Base-by-base conservation (phyloP, 2,113 vertebrate genomes). In the Oceanites oceanicus region DNA sequence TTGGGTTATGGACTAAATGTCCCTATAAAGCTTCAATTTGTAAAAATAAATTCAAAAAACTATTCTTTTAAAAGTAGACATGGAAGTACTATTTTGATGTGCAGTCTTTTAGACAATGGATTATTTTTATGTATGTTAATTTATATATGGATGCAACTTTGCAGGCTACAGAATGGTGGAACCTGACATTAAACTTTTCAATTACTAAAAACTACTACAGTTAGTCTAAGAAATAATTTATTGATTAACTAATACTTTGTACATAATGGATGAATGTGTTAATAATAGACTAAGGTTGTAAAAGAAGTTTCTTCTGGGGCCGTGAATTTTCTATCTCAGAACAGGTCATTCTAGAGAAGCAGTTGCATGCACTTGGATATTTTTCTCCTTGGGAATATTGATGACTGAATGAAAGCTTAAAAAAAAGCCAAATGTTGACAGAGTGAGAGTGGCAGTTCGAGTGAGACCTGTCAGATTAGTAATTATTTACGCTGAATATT, bases 391-490 rank as follows among this genome's bases (percentile, higher is more conserved):
- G 79, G 47, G 52, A 78, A 26, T 82, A 65, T 88, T 75, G 10
- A 34, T 83, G 38, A 20, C 53, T 84, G 49, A 91, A 53, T 30
- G 87, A 66, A 90, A 82, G 27, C 27, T 67, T 76, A 86, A 92
- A 95, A 96, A 97, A 36, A 97, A 95, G 97, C 97, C 98, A 47
- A 38, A 90, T 78, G 90, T 92, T 55, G 98, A 99, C 97, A 97
- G 98, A 36, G 98, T 99, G 87, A 98, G 97, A 96, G 98, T 98
- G 78, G 98, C 98, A 11, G 98, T 98, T 49, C 90, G 98, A 32
- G 98, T 99, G 77, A 97, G 98, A 68, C 98, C 98, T 30, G 99
- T 99, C 98, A 99, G 98, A 98, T 99, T 90, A 98, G 98, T 98
- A 88, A 32, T 90, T 49, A 40, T 40, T 74, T 82, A 19, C 59